Base-by-base conservation (phyloP, 2,797 vertebrate species). In the Hydrophis major region DNA sequence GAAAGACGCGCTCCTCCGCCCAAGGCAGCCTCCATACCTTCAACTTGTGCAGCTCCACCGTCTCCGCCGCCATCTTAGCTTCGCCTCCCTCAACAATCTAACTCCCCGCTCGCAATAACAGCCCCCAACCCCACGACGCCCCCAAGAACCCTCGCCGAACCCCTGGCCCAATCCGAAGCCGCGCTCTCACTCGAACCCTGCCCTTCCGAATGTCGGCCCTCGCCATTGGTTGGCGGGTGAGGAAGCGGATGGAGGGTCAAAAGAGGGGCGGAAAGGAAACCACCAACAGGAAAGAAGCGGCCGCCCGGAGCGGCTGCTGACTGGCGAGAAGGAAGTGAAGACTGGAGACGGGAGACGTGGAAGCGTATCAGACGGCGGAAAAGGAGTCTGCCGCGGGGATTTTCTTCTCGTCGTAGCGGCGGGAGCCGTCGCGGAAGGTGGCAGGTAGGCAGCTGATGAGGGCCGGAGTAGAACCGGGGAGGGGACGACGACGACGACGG, bases 41-140 rank as follows among this genome's bases (percentile, higher is more conserved):
- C 7, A 93, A 86, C 69, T 93, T 93, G 22, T 93, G 93, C 50
- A 93, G 69, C 47, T 91, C 93, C 0, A 93, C 69, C 0, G 87
- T 20, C 32, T 93, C 93, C 6, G 93, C 90, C 87, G 93, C 93
- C 93, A 93, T 93, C 32, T 93, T 93, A 18, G 47, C 69, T n/a
- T 88, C 69, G 66, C 87, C 50, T 47, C n/a, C 14, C 87, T 61
- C 69, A 14, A 22, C 47, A 16, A 37, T 32, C 69, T 50, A 53
- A 18, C 13, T 37, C 56, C 12, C 42, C 42, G 6, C 2, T 27
- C 42, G 4, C 56, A 28, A 16, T 20, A 66, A 66, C 61, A 66
- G 11, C 22, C 7, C 42, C n/a, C 14, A 27, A 27, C 8, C 28
- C 11, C 61, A n/a, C 27, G 11, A 13, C 61, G 61, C 20, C 14